Base-by-base conservation (phyloP, 1,140 invertebrate genomes). In the Drosophila grimshawi region DNA sequence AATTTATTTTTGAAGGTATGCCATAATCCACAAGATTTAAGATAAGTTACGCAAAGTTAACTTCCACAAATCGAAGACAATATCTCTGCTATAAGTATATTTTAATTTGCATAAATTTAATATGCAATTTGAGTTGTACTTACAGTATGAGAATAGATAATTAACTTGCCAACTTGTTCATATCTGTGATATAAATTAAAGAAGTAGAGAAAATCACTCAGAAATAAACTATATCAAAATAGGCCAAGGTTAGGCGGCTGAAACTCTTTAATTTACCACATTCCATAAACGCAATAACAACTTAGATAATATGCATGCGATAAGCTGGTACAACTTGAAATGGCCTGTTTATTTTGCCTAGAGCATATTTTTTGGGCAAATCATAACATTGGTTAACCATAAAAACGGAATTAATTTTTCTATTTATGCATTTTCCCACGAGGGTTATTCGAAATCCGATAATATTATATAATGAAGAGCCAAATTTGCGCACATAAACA, bases 381-480 rank as follows among this genome's bases (percentile, higher is more conserved):
- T 60, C 41, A 11, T 46, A 60, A 52, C 29, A 30, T 57, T 48
- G 53, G 55, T 59, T 43, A 43, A 30, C 48, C 61, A 52, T n/a
- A 33, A 51, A 53, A 70, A 49, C 27, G 6, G 45, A 41, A 49
- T 51, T 41, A 11, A 65, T 57, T 33, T 55, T 41, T 43, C 8
- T 41, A 59, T 72, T 52, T 72, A 59, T 48, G n/a, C 30, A 37
- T 37, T 62, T 73, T 51, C 32, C 29, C 61, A 63, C 61, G 48
- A 51, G 46, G 41, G 5, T 10, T 32, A 5, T 11, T 41, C 27
- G 2, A 33, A n/a, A 46, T 11, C 35, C 37, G 56, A 53, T 67
- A 41, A 52, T 35, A 60, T 67, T 60, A 73, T 61, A 62, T 69
- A 62, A 74, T 74, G 71, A n/a, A 74, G 57, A 49, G 49, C 52